A percentile compares a stretch with the other conserved stretches of the same genome.
phyloP scores from a whole-genome alignment of 2,888 invertebrate genomes.

The Cerastis rubricosa region DNA sequence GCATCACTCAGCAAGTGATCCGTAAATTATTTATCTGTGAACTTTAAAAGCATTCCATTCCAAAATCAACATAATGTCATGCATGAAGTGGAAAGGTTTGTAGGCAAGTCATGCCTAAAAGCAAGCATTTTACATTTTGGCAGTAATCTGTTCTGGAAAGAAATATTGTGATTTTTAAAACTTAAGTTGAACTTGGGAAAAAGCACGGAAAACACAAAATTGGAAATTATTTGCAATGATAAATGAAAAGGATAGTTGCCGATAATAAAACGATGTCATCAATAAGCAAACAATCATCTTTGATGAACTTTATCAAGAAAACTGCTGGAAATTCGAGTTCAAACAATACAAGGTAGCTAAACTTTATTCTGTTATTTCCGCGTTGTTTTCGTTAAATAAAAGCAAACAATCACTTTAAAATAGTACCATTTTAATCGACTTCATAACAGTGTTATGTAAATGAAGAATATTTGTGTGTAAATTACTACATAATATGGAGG shows the following conservation, averaged over 20 bases:
- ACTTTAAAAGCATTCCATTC: constrained; percentile 2
- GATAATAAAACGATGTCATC: constrained; percentile 51
- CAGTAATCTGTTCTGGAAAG: constrained; percentile 17
- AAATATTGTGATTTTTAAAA: constrained; percentile 1
- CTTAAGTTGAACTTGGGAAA: neutral
- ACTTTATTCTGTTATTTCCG: neutral
- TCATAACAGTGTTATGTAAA: neutral
- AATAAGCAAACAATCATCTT: constrained; percentile 74
- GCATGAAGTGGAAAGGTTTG: neutral
- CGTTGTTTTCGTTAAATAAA: neutral
- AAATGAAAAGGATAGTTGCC: neutral
- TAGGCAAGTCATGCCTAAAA: neutral
- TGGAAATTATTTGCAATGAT: constrained; percentile 16
- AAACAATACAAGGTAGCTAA: constrained; percentile 66
- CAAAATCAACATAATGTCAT: neutral
- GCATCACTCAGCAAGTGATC: no score
- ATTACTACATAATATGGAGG: constrained; percentile 22
- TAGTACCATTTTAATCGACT: neutral
- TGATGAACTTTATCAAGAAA: constrained; percentile 80
- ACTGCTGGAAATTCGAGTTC: constrained; percentile 64
- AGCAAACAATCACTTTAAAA: neutral
- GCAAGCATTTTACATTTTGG: neutral
- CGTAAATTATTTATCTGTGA: constrained; percentile 13
- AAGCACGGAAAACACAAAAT: neutral
- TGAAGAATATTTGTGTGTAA: no score